Conservation (phyloP, 2,113 vertebrate genomes). For the Hippocampus abdominalis region DNA sequence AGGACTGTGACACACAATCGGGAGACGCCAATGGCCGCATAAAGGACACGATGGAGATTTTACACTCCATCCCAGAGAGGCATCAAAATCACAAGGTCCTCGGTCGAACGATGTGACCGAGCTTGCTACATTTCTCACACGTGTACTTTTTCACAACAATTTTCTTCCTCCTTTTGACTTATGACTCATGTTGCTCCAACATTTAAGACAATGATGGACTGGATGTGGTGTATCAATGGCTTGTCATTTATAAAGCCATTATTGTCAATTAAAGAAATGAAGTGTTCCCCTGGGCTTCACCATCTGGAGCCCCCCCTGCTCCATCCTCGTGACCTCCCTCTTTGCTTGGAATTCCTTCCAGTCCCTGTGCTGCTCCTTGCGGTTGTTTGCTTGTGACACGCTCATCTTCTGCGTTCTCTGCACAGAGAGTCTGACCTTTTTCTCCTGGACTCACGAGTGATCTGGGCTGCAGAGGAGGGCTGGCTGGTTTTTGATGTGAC, state of each 20-base stretch:
- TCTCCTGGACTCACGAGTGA: slow-evolving; percentile 87
- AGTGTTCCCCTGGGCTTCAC: slow-evolving; percentile 71
- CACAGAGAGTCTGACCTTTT: slow-evolving; percentile 89
- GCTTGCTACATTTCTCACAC: slow-evolving; percentile 37
- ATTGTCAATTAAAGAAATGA: slow-evolving; percentile 79
- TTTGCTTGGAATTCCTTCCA: slow-evolving; percentile 34
- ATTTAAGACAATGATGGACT: slow-evolving; percentile 67
- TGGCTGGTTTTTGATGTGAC: slow-evolving; percentile 98
- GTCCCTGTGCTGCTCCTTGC: slow-evolving; percentile 22
- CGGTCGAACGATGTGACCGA: slow-evolving; percentile 30
- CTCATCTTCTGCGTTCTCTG: slow-evolving; percentile 11
- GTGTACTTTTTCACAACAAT: slow-evolving; percentile 12
- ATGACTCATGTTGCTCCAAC: slow-evolving; percentile 42
- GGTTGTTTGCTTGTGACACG: slow-evolving; percentile 3
- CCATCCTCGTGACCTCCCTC: slow-evolving; percentile 18
- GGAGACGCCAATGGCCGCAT: slow-evolving; percentile 48
- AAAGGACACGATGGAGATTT: slow-evolving; percentile 41
- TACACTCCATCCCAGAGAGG: slow-evolving; percentile 32
- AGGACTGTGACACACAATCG: slow-evolving; percentile 62
- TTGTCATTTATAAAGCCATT: slow-evolving; percentile 75
- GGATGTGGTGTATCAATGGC: slow-evolving; percentile 64
- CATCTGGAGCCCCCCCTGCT: slow-evolving; percentile 62
- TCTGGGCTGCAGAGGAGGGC: slow-evolving; percentile 94
- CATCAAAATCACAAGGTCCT: slow-evolving; percentile 21
- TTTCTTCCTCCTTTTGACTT: slow-evolving; percentile 30